phyloP scores from a whole-genome alignment of 2,113 vertebrate species.

The Archocentrus centrarchus region DNA sequence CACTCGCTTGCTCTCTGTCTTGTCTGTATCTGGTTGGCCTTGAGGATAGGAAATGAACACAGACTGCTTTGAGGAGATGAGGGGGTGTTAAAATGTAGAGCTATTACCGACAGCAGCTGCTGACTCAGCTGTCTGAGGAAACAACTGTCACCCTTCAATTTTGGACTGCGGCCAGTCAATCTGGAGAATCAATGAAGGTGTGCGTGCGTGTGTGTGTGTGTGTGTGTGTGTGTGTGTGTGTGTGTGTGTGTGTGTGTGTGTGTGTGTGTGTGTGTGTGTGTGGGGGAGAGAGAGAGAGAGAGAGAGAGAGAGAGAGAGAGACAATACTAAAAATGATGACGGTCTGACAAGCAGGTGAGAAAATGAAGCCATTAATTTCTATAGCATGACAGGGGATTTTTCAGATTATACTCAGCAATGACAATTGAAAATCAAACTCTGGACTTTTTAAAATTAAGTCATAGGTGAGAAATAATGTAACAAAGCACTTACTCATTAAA shows the following conservation, averaged over 20 bases:
- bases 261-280: slow-evolving; percentile 5
- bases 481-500: not conserved
- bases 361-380: slow-evolving; percentile 18
- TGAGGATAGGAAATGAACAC: slow-evolving; percentile 46
- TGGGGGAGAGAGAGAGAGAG: not conserved
- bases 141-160: slow-evolving; percentile 58
- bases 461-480: not conserved
- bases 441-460: not conserved
- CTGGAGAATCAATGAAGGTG: slow-evolving; percentile 44
- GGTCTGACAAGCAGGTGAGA: slow-evolving; percentile 16
- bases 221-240: slow-evolving; percentile 24
- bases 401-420: not conserved
- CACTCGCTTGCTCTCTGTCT: not conserved
- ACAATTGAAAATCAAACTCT: not conserved
- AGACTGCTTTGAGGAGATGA: slow-evolving; percentile 28
- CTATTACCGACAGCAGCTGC: slow-evolving; percentile 69
- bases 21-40: slow-evolving; percentile 5
- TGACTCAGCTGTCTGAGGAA: slow-evolving; percentile 74
- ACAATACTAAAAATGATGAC: not conserved
- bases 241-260: not conserved
- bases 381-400: not conserved
- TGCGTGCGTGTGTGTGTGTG: slow-evolving; percentile 23
- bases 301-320: not conserved
- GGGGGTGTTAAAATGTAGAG: slow-evolving; percentile 49
- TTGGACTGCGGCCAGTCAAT: slow-evolving; percentile 49